Percentiles rank a stretch among this genome's conserved stretches.
These are phyloP conservation scores for Phataginus tricuspis DNA, from an alignment of 2,797 vertebrate genomes.

Conservation along the genomic window DNA sequence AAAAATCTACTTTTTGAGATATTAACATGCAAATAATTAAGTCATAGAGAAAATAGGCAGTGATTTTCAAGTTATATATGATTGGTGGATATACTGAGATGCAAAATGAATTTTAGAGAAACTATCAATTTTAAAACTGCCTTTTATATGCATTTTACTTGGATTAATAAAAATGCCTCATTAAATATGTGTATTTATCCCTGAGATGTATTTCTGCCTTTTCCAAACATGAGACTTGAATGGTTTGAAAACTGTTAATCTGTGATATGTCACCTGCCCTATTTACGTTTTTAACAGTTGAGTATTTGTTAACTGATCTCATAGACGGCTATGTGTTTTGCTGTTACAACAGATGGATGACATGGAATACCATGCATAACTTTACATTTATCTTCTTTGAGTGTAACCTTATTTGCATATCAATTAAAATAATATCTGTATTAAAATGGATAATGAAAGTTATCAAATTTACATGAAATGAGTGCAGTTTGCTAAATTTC, in stretches of 20 bases:
- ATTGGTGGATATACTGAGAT: background rate
- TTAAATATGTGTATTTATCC: background rate
- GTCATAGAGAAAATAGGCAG: background rate
- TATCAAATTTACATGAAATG: background rate
- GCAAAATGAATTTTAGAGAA: slow-evolving; percentile 21
- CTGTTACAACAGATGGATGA: slow-evolving; percentile 9
- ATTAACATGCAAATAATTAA: background rate
- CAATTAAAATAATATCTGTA: slow-evolving; percentile 76
- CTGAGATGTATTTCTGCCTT: slow-evolving; percentile 13
- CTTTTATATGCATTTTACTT: background rate
- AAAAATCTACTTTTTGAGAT: slow-evolving; percentile 25
- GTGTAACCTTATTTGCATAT: slow-evolving; percentile 70
- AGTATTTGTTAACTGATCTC: slow-evolving; percentile 35
- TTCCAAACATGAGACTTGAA: background rate
- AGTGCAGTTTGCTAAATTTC: slow-evolving; percentile 88
- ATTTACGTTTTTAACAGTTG: slow-evolving; percentile 46
- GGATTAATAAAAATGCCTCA: background rate
- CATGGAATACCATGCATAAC: slow-evolving; percentile 43
- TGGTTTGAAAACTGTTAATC: background rate
- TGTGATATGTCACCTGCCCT: background rate
- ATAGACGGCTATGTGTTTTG: slow-evolving; percentile 38
- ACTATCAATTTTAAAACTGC: background rate
- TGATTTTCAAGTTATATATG: background rate
- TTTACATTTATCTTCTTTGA: slow-evolving; percentile 70
- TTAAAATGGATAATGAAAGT: slow-evolving; percentile 58